phyloP scores from a whole-genome alignment of 2,113 vertebrate species.

The Phaethornis superciliosus region DNA sequence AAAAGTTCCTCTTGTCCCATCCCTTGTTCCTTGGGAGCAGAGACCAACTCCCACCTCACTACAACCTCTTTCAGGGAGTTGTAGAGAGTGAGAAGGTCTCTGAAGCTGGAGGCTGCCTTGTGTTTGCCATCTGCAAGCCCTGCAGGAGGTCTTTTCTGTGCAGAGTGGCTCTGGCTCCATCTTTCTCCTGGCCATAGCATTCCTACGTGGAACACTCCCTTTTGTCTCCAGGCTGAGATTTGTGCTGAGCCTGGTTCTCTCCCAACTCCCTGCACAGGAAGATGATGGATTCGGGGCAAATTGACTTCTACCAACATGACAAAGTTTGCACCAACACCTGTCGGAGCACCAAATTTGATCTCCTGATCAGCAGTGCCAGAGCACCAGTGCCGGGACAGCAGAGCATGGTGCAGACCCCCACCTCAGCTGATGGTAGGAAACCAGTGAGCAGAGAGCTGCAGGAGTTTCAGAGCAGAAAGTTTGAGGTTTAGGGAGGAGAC shows the following conservation, averaged over 20 bases:
- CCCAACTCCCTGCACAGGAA: conserved; percentile 79
- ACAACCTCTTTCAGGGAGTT: no score
- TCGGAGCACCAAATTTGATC: conserved; percentile 93
- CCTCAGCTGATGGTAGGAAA: conserved; percentile 85
- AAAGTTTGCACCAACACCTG: conserved; percentile 95
- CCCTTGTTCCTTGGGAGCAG: no score
- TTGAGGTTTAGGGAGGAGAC: neutral
- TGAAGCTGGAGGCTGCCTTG: neutral
- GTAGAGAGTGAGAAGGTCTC: no score
- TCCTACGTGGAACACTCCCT: neutral
- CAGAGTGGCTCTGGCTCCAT: neutral
- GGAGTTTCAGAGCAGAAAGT: neutral
- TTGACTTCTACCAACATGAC: conserved; percentile 95
- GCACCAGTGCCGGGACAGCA: conserved; percentile 85
- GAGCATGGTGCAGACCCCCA: conserved; percentile 82
- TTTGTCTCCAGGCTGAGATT: neutral
- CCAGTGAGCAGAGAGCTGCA: neutral
- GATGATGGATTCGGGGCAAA: conserved; percentile 97
- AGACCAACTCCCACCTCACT: no score
- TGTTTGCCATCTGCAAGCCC: neutral
- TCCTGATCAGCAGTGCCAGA: conserved; percentile 88
- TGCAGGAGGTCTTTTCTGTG: neutral
- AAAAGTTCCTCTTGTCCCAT: no score
- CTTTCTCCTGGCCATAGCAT: neutral
- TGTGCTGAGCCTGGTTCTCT: conserved; percentile 32